phyloP scores from a whole-genome alignment of 1,140 invertebrate genomes.

The Tetranychus cinnabarinus region DNA sequence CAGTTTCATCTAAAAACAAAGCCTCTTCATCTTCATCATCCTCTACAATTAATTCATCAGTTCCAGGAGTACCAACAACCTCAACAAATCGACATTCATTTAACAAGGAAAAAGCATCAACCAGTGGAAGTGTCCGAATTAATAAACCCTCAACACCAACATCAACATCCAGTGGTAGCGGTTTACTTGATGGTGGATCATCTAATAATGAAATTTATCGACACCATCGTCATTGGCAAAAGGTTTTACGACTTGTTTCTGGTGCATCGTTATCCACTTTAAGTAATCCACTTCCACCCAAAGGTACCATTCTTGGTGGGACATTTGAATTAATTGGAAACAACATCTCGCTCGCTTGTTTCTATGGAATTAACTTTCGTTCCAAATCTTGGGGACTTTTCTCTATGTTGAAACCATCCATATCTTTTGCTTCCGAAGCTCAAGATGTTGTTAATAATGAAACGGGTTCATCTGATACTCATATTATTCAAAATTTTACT shows the following conservation, averaged over 20 bases:
- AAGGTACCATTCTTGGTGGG: constrained; percentile 67
- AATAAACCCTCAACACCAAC: background rate
- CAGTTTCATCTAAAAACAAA: constrained; percentile 27
- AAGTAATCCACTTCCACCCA: constrained; percentile 33
- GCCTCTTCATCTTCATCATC: background rate
- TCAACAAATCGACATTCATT: background rate
- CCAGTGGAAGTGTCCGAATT: constrained; percentile 15
- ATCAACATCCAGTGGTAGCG: background rate
- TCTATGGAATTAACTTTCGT: constrained; percentile 91
- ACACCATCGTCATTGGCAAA: constrained; percentile 81
- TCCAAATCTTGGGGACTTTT: constrained; percentile 91
- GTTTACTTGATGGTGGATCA: background rate
- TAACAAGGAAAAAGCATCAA: constrained; percentile 16
- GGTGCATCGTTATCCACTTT: constrained; percentile 50
- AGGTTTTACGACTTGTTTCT: constrained; percentile 41
- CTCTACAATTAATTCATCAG: no score
- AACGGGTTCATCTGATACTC: constrained; percentile 23
- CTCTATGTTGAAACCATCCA: constrained; percentile 74
- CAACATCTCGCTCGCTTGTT: constrained; percentile 74
- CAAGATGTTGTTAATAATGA: constrained; percentile 43
- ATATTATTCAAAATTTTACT: constrained; percentile 38
- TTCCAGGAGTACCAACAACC: background rate
- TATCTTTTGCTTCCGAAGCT: constrained; percentile 82
- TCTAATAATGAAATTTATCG: constrained; percentile 15
- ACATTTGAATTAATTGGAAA: constrained; percentile 76